Evolutionary conservation across 92 coral and sea anemone species (phyloP).

Genomic region (Scolanthus callimorphus): DNA sequence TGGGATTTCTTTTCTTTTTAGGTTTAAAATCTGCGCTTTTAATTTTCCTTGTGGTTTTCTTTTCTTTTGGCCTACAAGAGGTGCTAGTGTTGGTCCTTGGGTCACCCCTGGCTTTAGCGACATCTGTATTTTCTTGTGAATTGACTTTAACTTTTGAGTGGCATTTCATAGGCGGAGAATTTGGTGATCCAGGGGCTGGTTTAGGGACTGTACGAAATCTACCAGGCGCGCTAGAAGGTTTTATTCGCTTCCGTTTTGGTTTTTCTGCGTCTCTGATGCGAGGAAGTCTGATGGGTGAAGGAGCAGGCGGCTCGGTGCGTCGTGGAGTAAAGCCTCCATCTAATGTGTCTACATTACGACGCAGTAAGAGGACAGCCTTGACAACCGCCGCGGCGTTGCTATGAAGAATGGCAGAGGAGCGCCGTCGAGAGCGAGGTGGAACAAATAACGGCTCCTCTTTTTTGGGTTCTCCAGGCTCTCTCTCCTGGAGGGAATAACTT

Average conservation of each 20-base stretch:
- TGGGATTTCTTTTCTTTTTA: too few species aligned
- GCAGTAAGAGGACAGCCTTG: conserved; percentile 68
- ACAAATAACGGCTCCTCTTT: conserved; percentile 57
- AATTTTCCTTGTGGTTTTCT: too few species aligned
- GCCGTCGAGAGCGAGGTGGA: conserved; percentile 66
- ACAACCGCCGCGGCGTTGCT: conserved; percentile 79
- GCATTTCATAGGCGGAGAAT: background rate
- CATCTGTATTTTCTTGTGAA: too few species aligned
- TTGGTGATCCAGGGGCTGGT: background rate
- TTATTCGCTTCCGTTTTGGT: conserved; percentile 8
- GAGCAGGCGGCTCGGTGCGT: background rate
- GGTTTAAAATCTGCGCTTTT: too few species aligned
- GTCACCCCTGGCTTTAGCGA: too few species aligned
- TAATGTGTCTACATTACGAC: conserved; percentile 20
- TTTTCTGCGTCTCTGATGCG: background rate
- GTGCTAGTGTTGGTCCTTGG: background rate
- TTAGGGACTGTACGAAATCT: conserved; percentile 14
- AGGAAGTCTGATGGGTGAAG: background rate
- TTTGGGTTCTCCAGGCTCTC: conserved; percentile 69
- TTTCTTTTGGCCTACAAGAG: too few species aligned
- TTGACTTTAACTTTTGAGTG: too few species aligned
- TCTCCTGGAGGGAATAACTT: conserved; percentile 33
- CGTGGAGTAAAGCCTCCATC: background rate
- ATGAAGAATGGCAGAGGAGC: conserved; percentile 72
- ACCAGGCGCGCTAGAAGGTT: conserved; percentile 34